Evolutionary conservation across 23 tunicate genomes (phyloP).

Genomic region (Styela plicata): DNA sequence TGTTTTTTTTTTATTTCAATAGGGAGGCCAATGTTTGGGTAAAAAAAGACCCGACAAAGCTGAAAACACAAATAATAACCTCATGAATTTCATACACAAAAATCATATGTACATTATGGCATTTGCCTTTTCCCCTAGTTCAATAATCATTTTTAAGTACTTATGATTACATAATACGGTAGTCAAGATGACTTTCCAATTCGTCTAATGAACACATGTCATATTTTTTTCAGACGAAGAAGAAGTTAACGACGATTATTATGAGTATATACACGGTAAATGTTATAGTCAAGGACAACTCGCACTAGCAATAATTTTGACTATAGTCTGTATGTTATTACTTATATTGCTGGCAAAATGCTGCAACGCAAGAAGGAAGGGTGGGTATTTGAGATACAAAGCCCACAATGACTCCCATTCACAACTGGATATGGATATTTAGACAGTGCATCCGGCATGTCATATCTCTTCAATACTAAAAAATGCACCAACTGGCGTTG

Average conservation of each 20-base stretch:
- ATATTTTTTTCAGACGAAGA: background rate
- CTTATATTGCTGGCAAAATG: slow-evolving; percentile 29
- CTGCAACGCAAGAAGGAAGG: slow-evolving; percentile 36
- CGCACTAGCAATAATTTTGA: slow-evolving; percentile 44
- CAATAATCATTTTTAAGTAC: too few relatives aligned
- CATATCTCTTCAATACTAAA: too few relatives aligned
- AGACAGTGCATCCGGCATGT: too few relatives aligned
- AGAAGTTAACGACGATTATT: background rate
- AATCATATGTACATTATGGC: too few relatives aligned
- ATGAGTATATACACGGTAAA: background rate
- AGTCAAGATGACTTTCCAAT: background rate
- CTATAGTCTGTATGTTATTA: slow-evolving; percentile 33
- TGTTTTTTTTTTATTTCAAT: too few relatives aligned
- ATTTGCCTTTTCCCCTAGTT: too few relatives aligned
- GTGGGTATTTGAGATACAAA: slow-evolving; percentile 40
- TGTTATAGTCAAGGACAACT: slow-evolving; percentile 32
- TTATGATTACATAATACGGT: too few relatives aligned
- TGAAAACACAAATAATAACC: too few relatives aligned
- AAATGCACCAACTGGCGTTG: too few relatives aligned
- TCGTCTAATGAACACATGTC: background rate
- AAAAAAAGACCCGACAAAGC: too few relatives aligned
- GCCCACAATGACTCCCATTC: slow-evolving; percentile 13
- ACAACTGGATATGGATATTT: slow-evolving; percentile 6
- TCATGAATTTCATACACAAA: too few relatives aligned
- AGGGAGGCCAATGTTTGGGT: too few relatives aligned